phyloP scores from a whole-genome alignment of 2,113 vertebrate species.

The Ailurus styani region DNA sequence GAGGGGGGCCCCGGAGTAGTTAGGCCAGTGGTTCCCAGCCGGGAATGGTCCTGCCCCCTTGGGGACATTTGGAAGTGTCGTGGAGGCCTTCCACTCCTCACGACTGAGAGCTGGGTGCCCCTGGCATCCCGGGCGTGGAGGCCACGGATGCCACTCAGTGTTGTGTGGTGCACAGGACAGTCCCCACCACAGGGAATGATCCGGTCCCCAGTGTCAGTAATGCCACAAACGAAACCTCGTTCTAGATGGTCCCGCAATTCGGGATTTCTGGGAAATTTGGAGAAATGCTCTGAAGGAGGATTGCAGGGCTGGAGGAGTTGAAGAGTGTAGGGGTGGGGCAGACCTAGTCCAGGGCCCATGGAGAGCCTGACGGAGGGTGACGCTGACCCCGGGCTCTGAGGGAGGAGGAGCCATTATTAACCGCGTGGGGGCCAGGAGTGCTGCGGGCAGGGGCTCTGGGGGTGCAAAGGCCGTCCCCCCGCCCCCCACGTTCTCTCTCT shows the following conservation, averaged over 20 bases:
- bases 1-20: background rate
- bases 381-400: background rate
- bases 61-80: background rate
- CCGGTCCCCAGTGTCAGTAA: rapidly evolving
- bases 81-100: background rate
- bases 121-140: background rate
- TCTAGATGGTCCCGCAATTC: background rate
- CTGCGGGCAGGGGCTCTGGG: background rate
- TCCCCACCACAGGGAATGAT: background rate
- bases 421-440: rapidly evolving
- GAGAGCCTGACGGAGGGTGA: background rate
- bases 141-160: rapidly evolving
- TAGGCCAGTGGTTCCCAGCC: background rate
- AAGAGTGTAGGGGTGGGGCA: background rate
- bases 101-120: background rate
- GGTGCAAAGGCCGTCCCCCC: rapidly evolving
- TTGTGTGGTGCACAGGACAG: rapidly evolving
- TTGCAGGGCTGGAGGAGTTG: no score
- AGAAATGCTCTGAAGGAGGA: background rate
- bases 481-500: rapidly evolving
- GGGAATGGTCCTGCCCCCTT: background rate
- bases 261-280: background rate
- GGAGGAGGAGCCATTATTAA: background rate
- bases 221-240: background rate
- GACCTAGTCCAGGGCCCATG: background rate